A percentile compares a stretch with the other conserved stretches of the same genome.
These are phyloP conservation scores for Rafetus swinhoei DNA, from an alignment of 2,113 vertebrate species.

Conservation along the genomic window DNA sequence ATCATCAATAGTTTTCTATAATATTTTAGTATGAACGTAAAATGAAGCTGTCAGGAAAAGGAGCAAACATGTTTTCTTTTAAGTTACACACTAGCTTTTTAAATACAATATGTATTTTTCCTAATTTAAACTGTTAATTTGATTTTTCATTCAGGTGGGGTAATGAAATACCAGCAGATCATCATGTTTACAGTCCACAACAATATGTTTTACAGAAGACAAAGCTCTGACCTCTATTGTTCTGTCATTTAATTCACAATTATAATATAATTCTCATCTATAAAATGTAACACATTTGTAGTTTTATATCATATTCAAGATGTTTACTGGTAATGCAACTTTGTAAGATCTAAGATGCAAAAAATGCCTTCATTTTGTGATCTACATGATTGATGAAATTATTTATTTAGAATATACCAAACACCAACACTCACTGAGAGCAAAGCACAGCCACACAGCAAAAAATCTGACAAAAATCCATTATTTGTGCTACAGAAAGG, in stretches of 20 bases:
- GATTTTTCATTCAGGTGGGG: not conserved
- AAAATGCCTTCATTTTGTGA: not conserved
- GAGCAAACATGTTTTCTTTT: not conserved
- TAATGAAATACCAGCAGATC: accelerated
- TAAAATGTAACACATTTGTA: not conserved
- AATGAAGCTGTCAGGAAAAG: not conserved
- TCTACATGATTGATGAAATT: not conserved
- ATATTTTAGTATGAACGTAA: not conserved
- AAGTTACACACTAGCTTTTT: not conserved
- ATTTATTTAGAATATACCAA: not conserved
- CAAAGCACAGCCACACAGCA: constrained; percentile 21
- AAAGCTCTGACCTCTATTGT: accelerated
- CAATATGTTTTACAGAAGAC: not conserved
- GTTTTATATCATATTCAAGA: accelerated
- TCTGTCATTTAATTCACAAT: not conserved
- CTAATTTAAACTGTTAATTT: constrained; percentile 25
- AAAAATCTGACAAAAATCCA: constrained; percentile 43
- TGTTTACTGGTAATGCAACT: accelerated
- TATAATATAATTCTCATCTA: not conserved
- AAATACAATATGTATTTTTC: not conserved
- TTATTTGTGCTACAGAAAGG: constrained; percentile 58
- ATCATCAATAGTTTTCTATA: not conserved
- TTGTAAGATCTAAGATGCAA: not conserved
- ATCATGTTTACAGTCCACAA: accelerated
- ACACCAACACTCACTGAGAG: not conserved